Evolutionary conservation across 2,113 vertebrate species (phyloP).

Genomic region (Halcyon senegalensis): DNA sequence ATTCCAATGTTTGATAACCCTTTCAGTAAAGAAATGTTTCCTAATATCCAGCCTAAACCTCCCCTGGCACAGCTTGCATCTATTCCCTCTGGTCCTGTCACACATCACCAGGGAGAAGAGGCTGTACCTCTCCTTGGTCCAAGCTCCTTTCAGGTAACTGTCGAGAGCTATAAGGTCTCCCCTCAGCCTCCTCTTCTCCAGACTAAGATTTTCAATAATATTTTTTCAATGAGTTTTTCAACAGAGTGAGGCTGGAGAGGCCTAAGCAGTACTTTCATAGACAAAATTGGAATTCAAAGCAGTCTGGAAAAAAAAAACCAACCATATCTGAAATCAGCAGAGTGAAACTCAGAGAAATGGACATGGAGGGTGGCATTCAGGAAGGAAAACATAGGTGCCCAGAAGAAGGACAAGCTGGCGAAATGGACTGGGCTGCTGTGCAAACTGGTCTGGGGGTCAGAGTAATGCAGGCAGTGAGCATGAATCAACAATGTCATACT

Average conservation of each 20-base stretch:
- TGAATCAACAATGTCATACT: constrained; percentile 37
- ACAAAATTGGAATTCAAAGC: background rate
- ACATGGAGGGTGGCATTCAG: background rate
- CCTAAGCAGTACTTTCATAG: background rate
- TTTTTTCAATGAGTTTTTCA: background rate
- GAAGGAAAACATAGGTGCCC: background rate
- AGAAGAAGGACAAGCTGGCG: background rate
- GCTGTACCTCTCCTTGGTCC: too few species aligned
- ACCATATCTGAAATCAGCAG: background rate
- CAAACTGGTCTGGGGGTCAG: background rate
- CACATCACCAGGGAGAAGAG: too few species aligned
- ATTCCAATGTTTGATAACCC: too few species aligned
- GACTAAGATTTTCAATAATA: too few species aligned
- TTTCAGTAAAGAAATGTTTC: too few species aligned
- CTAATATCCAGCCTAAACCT: too few species aligned
- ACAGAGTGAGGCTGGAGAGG: background rate
- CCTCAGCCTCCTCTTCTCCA: too few species aligned
- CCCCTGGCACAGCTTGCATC: too few species aligned
- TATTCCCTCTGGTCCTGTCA: too few species aligned
- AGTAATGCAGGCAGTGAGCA: accelerated
- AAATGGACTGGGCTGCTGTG: background rate
- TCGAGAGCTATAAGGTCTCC: too few species aligned
- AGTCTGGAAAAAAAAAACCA: background rate
- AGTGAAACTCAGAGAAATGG: background rate
- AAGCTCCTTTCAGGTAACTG: too few species aligned